Conservation (phyloP, 2,113 vertebrate species). For the Pyxicephalus adspersus region DNA sequence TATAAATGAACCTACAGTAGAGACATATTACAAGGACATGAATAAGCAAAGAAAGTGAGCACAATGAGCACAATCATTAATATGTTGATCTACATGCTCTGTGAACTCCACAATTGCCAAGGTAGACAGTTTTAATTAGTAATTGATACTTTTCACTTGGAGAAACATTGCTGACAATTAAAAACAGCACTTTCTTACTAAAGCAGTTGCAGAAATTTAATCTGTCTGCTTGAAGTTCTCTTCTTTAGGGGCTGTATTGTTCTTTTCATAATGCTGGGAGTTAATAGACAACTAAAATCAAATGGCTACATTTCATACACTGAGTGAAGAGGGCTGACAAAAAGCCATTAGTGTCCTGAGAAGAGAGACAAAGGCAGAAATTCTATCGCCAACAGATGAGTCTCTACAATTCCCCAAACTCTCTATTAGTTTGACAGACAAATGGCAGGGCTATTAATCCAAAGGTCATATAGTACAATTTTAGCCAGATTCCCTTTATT, state of each 20-base stretch:
- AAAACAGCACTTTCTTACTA: constrained; percentile 70
- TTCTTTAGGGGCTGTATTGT: constrained; percentile 74
- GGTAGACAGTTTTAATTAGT: constrained; percentile 72
- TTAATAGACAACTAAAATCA: constrained; percentile 84
- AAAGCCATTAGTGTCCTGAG: constrained; percentile 89
- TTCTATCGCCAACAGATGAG: constrained; percentile 79
- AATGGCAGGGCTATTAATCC: constrained; percentile 80
- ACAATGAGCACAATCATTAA: constrained; percentile 57
- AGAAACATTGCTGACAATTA: constrained; percentile 68
- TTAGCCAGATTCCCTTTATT: constrained; percentile 74
- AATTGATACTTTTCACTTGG: constrained; percentile 66
- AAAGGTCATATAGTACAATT: constrained; percentile 80
- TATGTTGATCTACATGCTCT: constrained; percentile 65
- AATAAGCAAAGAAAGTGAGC: constrained; percentile 61
- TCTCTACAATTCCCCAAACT: constrained; percentile 76
- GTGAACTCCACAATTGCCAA: constrained; percentile 70
- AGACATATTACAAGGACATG: constrained; percentile 59
- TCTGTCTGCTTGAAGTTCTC: constrained; percentile 71
- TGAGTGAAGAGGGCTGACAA: constrained; percentile 86
- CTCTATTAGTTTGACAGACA: constrained; percentile 80
- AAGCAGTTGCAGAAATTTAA: constrained; percentile 72
- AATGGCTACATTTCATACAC: constrained; percentile 79
- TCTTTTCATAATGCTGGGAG: constrained; percentile 81
- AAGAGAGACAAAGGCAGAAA: constrained; percentile 86
- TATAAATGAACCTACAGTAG: constrained; percentile 59